phyloP scores from a whole-genome alignment of 2,888 invertebrate genomes.

The Caradrina clavipalpis region DNA sequence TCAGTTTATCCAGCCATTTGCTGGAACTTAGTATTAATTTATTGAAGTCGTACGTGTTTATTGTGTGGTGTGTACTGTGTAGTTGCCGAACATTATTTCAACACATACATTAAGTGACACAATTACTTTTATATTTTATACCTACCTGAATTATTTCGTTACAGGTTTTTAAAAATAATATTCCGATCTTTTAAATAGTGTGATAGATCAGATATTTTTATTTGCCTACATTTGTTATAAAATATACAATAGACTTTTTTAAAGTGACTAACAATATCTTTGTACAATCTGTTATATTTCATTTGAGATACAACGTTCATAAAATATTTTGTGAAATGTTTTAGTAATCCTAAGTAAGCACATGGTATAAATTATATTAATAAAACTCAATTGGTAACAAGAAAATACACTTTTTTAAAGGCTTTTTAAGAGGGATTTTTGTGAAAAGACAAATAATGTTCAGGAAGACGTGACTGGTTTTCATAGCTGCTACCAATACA shows the following conservation, averaged over 20 bases:
- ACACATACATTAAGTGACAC: no score
- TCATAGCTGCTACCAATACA: background rate
- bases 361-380: no score
- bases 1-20: conserved; percentile 51
- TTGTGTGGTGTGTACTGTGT: background rate
- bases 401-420: background rate
- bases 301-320: background rate
- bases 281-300: background rate
- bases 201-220: no score
- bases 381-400: background rate
- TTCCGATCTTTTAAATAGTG: no score
- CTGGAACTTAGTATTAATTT: conserved; percentile 17
- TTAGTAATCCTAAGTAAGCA: no score
- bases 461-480: no score
- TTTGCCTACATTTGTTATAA: no score
- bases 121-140: no score
- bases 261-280: background rate
- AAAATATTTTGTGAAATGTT: background rate
- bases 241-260: no score
- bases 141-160: no score
- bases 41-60: background rate
- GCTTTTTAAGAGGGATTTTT: background rate
- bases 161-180: no score
- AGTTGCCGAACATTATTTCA: background rate
- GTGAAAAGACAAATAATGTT: background rate